Base-by-base conservation (phyloP, 2,888 invertebrate species). In the Ommatoiulus sabulosus region DNA sequence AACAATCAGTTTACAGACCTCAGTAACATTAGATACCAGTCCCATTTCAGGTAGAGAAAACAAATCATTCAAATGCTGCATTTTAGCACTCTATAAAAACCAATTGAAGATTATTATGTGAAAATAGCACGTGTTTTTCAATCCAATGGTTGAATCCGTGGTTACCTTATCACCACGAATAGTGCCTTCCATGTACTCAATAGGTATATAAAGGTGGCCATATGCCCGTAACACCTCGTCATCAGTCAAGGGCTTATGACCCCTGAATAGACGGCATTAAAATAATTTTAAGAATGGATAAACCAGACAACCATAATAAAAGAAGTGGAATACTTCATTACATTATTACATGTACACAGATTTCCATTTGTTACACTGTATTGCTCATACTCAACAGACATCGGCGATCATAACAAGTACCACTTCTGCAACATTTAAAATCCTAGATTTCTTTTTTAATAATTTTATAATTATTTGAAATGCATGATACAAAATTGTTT, bases 1-100 rank as follows among this genome's bases (percentile, higher is more conserved):
- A 48, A 35, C 35, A 35, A 35, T 35, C 35, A 35, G 35, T 35
- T 35, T 35, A 35, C 35, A 35, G 35, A 93, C 93, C 91, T 99
- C 97, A 0, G 97, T 97, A 3, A 99, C 97, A 93, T 98, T 97
- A 91, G 98, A 97, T 3, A 99, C 93, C 84, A 99, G 93, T 90
- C 97, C 96, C 96, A 98, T 98, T 94, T 99, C 98, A 46, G 99
- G 99, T 85, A 99, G 96, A 8, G 98, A 98, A 93, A 99, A 99
- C 88, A 99, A 93, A 94, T 99, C 99, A 6, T 98, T 98, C 91
- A 99, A 93, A 92, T 99, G 99, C 24, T 97, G 96, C 98, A 99
- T 98, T 93, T 94, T 94, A 43, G 93, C 92, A 86, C 87, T 72
- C 90, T 90, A 46, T 8, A 80, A 89, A 86, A 46, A 85, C 88